Base-by-base conservation (phyloP, 1,140 invertebrate species). In the Brachionus asplanchnoidis region DNA sequence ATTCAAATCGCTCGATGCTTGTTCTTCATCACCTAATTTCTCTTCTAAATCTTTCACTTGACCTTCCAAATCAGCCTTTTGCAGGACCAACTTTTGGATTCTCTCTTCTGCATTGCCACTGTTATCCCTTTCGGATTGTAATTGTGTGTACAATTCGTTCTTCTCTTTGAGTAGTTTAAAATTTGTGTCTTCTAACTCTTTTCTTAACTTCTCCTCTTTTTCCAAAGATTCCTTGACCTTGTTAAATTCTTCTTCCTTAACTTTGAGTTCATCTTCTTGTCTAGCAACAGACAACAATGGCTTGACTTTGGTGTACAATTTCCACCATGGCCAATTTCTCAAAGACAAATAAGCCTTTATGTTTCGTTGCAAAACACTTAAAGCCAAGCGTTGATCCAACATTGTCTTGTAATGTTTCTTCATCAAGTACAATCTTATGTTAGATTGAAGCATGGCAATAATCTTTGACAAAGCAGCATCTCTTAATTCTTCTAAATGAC, bases 291-390 rank as follows among this genome's bases (percentile, higher is more conserved):
- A 98, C 93, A 99, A 94, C 87, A 98, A 93, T 89, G 97, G 97
- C 92, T 97, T 98, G 92, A 99, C 95, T 86, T 91, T 97, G 92
- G 95, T 94, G 95, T 97, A 99, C 92, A 99, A 91, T 91, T 97
- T 97, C 95, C 96, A 99, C 98, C 98, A 99, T 87, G 95, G 93
- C 98, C 97, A 99, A 91, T 96, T 99, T 90, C 97, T 95, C 86
- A 99, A 92, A 89, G 95, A 93, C 91, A 99, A 93, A 93, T 98
- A 99, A 90, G 95, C 97, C 90, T 97, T 94, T 92, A 99, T 93
- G 92, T 99, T 99, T 88, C 98, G 93, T 92, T 99, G 98, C 88
- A 99, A 96, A 87, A 99, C 94, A 92, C 97, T 95, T 88, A 99
- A 92, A 87, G 97, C 96, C 89, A 97, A 90, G 93, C 96, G 95